Evolutionary conservation across 1,140 invertebrate genomes (phyloP), one percentile per base, ranked within the genome.

Genomic region (Pogonomyrmex barbatus): DNA sequence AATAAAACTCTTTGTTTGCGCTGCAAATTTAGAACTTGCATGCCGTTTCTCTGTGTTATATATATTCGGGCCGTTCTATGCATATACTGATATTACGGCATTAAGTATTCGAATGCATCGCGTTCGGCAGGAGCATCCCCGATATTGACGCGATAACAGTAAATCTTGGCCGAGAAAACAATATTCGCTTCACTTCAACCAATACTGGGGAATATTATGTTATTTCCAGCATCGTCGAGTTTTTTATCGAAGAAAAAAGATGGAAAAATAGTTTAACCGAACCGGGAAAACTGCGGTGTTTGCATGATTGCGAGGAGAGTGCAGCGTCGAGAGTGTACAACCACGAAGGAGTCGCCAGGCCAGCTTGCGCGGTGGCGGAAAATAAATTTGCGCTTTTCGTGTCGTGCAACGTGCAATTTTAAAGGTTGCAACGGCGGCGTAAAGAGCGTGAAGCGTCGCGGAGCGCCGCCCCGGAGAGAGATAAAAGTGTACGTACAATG

Each of bases 361-460:
- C 58, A 58, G 36, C 62, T 65, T 68, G 58, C 33, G 75, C 75
- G 75, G 76, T 78, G 58, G 90, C 81, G 60, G 84, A 89, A 91
- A 89, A 91, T 91, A 91, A 91, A 91, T 91, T 84, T 88, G 82
- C 65, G 42, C 79, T 83, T 60, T 67, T 42, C 82, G 83, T 90
- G 87, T 88, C 87, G 81, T 75, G 56, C 91, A 83, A 91, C 86
- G 81, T 87, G 87, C 90, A 91, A 91, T 91, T 91, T 91, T 89
- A 91, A 91, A 91, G 71, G 71, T 71, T 87, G 85, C 85, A 78
- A 76, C 70, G 36, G 42, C 52, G 70, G 63, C 56, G 62, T 78
- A 67, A 87, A 85, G 82, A 85, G 60, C 82, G 73, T 67, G 82
- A 85, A 76, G 73, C 68, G 65, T 63, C 54, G 54, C 76, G 78